These are phyloP conservation scores for Antechinus stuartii DNA, from an alignment of 2,113 vertebrate genomes.

Conservation along the genomic window DNA sequence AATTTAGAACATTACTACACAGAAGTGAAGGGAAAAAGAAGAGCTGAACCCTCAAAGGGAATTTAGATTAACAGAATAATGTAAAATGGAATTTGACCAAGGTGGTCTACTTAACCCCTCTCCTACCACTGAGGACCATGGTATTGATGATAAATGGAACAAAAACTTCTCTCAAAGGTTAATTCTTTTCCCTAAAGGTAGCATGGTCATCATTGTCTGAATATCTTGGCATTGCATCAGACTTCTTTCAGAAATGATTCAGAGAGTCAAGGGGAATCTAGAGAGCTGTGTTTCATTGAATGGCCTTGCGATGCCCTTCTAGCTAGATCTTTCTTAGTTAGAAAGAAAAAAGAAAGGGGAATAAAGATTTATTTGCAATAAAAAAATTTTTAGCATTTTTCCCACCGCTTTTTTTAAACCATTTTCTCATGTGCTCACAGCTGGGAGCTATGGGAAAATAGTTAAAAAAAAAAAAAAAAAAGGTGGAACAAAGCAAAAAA, in stretches of 20 bases:
- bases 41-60: background rate
- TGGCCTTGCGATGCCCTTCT: background rate
- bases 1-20: background rate
- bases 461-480: too few species aligned
- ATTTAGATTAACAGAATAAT: background rate
- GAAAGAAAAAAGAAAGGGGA: background rate
- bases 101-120: background rate
- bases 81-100: background rate
- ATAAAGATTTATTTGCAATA: background rate
- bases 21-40: background rate
- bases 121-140: background rate
- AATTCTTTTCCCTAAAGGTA: background rate
- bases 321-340: background rate
- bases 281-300: background rate
- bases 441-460: background rate
- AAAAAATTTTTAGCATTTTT: background rate
- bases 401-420: background rate
- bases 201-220: background rate
- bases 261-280: background rate
- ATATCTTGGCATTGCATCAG: background rate
- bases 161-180: background rate
- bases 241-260: background rate
- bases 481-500: too few species aligned
- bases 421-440: background rate
- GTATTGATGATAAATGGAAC: background rate